Evolutionary conservation across 2,797 vertebrate genomes (phyloP), one percentile per base, ranked within the genome.

Genomic region (Chelidonichthys spinosus): DNA sequence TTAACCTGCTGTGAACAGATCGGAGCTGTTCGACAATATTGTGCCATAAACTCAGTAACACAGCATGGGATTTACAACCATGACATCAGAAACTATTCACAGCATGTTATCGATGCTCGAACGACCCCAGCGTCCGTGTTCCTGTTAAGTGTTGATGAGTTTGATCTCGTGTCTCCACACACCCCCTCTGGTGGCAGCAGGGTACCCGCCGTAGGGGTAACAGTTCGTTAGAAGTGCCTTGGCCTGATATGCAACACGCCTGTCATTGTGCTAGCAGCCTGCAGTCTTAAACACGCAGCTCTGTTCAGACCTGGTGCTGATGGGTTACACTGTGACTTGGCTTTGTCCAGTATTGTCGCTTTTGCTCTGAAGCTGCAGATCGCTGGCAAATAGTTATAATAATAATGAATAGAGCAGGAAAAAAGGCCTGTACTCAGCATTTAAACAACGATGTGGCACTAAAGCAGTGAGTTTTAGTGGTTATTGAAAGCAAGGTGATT

Each of bases 181-280:
- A 25, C 43, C 13, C 60, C 64, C 63, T 56, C 70, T 76, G 70
- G 64, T 55, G 65, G 47, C 40, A 59, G 62, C 78, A 80, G 89
- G 75, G 64, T 74, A 46, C 82, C 70, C 42, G 62, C 69, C 76
- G 66, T 63, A 43, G 43, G 17, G 75, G 70, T 72, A 18, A 56
- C 53, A 77, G 40, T 55, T 43, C 85, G 85, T 79, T 80, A 88
- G 89, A 90, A 90, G 92, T 92, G 91, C 92, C 92, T 93, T 93
- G 90, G 91, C 86, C 82, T 74, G 80, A 88, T 72, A 69, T 70
- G 74, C 78, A 86, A 72, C 25, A 46, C 6, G 66, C 53, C 78
- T 74, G 69, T 83, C 75, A 44, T 69, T 75, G 11, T 65, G 72
- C 69, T 69, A 63, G 73, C 72, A 77, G 76, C 83, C 86, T 85